A percentile compares a stretch with the other conserved stretches of the same genome.
Evolutionary conservation across 2,113 vertebrate genomes (phyloP).

Genomic region (Centropristis striata): DNA sequence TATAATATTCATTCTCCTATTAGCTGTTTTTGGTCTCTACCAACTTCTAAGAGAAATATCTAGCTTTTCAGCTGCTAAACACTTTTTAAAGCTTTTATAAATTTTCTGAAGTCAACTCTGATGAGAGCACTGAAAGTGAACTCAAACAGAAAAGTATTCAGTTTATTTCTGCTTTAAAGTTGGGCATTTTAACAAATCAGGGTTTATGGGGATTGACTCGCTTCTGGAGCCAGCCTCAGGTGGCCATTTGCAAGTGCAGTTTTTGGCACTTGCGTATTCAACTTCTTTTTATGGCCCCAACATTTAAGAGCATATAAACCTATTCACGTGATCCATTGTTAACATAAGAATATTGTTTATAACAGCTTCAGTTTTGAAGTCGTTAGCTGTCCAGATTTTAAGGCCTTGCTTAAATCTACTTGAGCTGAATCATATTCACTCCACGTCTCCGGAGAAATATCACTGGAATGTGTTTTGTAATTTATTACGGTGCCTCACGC

Average conservation of each 20-base stretch:
- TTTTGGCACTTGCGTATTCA: too few relatives aligned
- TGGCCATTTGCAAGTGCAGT: too few relatives aligned
- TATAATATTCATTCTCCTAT: neutral
- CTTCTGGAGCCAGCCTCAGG: too few relatives aligned
- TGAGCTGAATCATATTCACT: neutral
- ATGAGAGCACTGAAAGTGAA: neutral
- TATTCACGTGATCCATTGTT: neutral
- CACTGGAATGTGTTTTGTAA: conserved; percentile 11
- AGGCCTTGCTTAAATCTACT: neutral
- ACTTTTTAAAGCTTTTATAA: neutral
- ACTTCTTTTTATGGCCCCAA: too few relatives aligned
- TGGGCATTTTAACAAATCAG: too few relatives aligned
- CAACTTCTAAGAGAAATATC: neutral
- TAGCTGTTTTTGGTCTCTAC: conserved; percentile 2
- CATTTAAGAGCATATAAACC: neutral
- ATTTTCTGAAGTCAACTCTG: too few relatives aligned
- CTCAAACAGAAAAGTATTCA: too few relatives aligned
- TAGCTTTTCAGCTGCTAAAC: neutral
- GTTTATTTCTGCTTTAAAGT: too few relatives aligned
- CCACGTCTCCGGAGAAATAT: conserved; percentile 7
- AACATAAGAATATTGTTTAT: neutral
- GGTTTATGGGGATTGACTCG: too few relatives aligned
- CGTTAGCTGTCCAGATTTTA: neutral
- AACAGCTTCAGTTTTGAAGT: conserved; percentile 9
- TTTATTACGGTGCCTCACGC: conserved; percentile 41